Evolutionary conservation across 1,140 invertebrate species (phyloP).

Genomic region (Palaemon carinicauda): DNA sequence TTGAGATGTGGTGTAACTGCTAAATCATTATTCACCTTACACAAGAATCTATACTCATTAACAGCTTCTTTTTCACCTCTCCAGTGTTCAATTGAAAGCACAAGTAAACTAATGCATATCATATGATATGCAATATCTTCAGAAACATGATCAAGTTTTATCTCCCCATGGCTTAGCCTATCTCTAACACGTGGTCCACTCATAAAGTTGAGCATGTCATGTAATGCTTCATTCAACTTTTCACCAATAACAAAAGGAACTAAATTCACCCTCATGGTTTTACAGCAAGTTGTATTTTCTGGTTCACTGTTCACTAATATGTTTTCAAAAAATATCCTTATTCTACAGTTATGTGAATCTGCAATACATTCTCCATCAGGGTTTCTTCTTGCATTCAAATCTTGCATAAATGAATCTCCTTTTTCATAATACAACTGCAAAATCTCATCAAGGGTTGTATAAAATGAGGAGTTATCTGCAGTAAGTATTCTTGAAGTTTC

Average conservation of each 20-base stretch:
- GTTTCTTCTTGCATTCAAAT: background rate
- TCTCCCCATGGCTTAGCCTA: constrained; percentile 24
- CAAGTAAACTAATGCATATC: constrained; percentile 5
- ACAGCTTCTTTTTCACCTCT: background rate
- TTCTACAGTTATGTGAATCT: background rate
- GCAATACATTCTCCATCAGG: background rate
- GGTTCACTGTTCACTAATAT: background rate
- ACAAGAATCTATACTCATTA: background rate
- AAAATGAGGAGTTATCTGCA: constrained; percentile 21
- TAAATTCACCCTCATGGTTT: background rate
- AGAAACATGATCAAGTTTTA: background rate
- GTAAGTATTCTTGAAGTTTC: background rate
- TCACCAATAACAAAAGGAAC: background rate
- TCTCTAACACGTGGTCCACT: constrained; percentile 19
- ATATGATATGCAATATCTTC: background rate
- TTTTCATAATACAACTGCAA: background rate
- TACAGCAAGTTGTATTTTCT: background rate
- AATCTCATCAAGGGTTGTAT: constrained; percentile 30
- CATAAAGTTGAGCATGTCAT: constrained; percentile 24
- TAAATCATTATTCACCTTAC: too few species aligned
- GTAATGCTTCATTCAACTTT: constrained; percentile 33
- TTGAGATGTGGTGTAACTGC: background rate
- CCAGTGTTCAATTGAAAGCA: background rate
- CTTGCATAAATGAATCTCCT: background rate
- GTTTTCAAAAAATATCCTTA: too few species aligned